A percentile compares a stretch with the other conserved stretches of the same genome.
These are phyloP conservation scores for Lynx canadensis DNA, from an alignment of 2,113 vertebrate genomes.

Conservation along the genomic window DNA sequence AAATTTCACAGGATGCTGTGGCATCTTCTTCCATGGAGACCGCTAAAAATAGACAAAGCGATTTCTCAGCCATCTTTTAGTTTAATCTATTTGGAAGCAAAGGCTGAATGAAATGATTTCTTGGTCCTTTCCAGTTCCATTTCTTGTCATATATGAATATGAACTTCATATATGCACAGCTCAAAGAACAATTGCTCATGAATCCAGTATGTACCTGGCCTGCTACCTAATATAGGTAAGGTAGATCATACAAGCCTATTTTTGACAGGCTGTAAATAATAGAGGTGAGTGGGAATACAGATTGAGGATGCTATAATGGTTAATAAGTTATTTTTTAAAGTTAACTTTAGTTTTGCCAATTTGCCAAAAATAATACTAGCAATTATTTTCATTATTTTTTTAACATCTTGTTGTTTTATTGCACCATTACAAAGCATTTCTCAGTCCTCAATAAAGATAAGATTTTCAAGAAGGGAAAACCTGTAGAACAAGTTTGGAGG, in stretches of 20 bases:
- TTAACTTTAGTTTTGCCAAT: slow-evolving; percentile 6
- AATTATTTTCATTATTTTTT: slow-evolving; percentile 16
- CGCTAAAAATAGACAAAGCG: neutral
- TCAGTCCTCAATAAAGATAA: neutral
- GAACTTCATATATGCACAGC: neutral
- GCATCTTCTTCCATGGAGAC: neutral
- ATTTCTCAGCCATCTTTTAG: neutral
- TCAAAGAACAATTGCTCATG: neutral
- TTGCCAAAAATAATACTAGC: slow-evolving; percentile 25
- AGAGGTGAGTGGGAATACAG: neutral
- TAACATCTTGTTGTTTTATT: neutral
- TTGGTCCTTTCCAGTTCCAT: neutral
- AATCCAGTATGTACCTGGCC: neutral
- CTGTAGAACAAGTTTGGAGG: slow-evolving; percentile 72
- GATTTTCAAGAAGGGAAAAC: slow-evolving; percentile 61
- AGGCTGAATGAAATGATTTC: neutral
- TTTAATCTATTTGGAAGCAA: neutral
- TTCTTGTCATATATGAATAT: neutral
- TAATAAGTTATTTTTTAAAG: neutral
- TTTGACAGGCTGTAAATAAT: neutral
- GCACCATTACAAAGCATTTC: neutral
- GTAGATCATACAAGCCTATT: neutral
- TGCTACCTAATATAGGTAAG: neutral
- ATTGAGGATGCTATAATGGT: neutral
- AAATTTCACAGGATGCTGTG: neutral